Percentiles rank a stretch among this genome's conserved stretches.
Conservation (phyloP, 2,113 vertebrate species). For the Cyprinodon variegatus region DNA sequence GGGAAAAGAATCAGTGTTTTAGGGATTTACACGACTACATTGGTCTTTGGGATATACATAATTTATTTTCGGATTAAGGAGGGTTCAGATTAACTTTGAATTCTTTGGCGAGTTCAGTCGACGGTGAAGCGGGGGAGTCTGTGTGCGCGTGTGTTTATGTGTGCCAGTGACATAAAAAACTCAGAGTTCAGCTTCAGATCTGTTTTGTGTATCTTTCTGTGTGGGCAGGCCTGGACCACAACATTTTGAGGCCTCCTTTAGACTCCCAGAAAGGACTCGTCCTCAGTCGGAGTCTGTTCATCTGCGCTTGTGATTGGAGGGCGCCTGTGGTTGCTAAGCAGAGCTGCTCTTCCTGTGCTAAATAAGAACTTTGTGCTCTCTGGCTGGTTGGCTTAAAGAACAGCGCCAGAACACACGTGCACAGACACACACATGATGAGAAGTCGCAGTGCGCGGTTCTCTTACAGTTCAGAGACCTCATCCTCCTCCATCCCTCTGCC, state of each 20-base stretch:
- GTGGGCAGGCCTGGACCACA: slow-evolving; percentile 53
- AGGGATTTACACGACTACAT: slow-evolving; percentile 60
- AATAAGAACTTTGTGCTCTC: slow-evolving; percentile 83
- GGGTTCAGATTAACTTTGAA: slow-evolving; percentile 70
- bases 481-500: slow-evolving; percentile 54
- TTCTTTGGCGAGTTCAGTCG: slow-evolving; percentile 48
- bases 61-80: slow-evolving; percentile 74
- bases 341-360: slow-evolving; percentile 84
- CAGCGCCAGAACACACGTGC: slow-evolving; percentile 64
- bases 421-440: slow-evolving; percentile 34
- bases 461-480: slow-evolving; percentile 65
- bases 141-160: slow-evolving; percentile 26
- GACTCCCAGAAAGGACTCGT: slow-evolving; percentile 62
- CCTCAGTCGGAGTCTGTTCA: slow-evolving; percentile 72
- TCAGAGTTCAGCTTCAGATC: slow-evolving; percentile 14
- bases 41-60: slow-evolving; percentile 73
- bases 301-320: slow-evolving; percentile 80
- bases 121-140: slow-evolving; percentile 16
- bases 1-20: slow-evolving; percentile 55
- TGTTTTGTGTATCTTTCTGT: slow-evolving; percentile 28
- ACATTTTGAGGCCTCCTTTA: slow-evolving; percentile 61
- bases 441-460: slow-evolving; percentile 52
- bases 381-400: slow-evolving; percentile 80
- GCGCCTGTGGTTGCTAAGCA: slow-evolving; percentile 83
- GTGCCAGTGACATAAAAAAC: slow-evolving; percentile 22